These are phyloP conservation scores for Keiferia lycopersicella DNA, from an alignment of 2,888 invertebrate genomes.

Conservation along the genomic window DNA sequence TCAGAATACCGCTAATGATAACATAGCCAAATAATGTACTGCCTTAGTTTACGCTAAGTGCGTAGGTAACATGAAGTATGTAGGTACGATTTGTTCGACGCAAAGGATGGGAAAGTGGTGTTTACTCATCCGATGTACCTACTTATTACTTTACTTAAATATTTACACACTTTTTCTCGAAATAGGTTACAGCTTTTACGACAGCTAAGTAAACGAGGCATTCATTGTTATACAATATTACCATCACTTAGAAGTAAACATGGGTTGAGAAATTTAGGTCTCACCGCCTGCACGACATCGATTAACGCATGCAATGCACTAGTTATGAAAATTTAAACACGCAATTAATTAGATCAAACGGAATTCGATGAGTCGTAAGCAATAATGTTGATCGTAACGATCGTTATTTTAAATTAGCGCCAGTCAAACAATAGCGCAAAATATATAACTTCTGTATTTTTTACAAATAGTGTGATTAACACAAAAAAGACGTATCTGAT, in stretches of 20 bases:
- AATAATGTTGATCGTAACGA: not conserved
- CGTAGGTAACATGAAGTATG: not conserved
- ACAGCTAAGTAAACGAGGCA: not conserved
- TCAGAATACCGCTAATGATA: too few species aligned
- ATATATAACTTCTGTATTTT: too few species aligned
- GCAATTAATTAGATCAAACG: not conserved
- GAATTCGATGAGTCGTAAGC: too few species aligned
- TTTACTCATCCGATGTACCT: not conserved
- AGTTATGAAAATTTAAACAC: not conserved
- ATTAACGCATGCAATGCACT: slow-evolving; percentile 1
- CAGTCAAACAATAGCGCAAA: slow-evolving; percentile 2
- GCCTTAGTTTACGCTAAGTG: not conserved
- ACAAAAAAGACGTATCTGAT: not conserved
- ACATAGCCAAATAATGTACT: not conserved
- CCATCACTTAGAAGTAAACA: not conserved
- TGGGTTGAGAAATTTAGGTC: not conserved
- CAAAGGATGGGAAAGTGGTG: slow-evolving; percentile 19
- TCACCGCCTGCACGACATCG: not conserved
- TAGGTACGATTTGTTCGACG: not conserved
- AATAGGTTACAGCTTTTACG: slow-evolving; percentile 15
- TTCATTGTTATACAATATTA: slow-evolving; percentile 4
- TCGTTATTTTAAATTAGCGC: not conserved
- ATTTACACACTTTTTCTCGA: slow-evolving; percentile 18
- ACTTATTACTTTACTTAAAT: slow-evolving; percentile 19
- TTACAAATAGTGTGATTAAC: too few species aligned